These are phyloP conservation scores for Drosophila triauraria DNA, from an alignment of 1,140 invertebrate species.

Conservation along the genomic window DNA sequence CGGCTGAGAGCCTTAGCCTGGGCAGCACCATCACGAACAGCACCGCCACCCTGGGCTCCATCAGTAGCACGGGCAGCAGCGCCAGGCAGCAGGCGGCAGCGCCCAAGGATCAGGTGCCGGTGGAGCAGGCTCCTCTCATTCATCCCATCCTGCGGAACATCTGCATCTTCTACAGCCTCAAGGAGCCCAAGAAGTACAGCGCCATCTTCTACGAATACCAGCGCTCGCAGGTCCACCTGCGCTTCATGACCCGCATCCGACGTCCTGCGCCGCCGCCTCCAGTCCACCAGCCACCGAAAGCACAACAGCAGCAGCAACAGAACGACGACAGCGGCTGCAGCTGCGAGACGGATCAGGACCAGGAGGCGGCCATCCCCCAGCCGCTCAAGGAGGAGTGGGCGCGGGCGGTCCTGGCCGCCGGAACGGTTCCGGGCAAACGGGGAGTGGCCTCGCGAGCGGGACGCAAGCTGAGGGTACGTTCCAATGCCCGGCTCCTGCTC, in stretches of 20 bases:
- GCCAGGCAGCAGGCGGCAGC: slow-evolving; percentile 14
- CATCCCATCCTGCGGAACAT: slow-evolving; percentile 73
- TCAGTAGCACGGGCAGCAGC: slow-evolving; percentile 53
- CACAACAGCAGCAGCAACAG: slow-evolving; percentile 2
- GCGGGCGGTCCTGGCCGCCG: slow-evolving; percentile 57
- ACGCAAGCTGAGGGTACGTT: slow-evolving; percentile 63
- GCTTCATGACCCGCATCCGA: slow-evolving; percentile 68
- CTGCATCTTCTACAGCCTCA: slow-evolving; percentile 72
- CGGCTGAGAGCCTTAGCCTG: slow-evolving; percentile 52
- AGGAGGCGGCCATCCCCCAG: slow-evolving; percentile 44
- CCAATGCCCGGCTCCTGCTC: slow-evolving; percentile 53
- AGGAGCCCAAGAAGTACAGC: slow-evolving; percentile 71
- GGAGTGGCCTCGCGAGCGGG: slow-evolving; percentile 52
- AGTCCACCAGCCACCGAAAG: neutral
- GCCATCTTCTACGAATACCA: slow-evolving; percentile 81
- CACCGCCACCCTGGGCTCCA: slow-evolving; percentile 70
- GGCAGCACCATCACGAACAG: slow-evolving; percentile 80
- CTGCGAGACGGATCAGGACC: slow-evolving; percentile 48
- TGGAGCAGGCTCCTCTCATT: slow-evolving; percentile 18
- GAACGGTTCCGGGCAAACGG: slow-evolving; percentile 51
- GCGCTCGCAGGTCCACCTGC: slow-evolving; percentile 52
- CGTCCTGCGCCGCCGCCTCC: slow-evolving; percentile 50
- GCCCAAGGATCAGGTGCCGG: neutral
- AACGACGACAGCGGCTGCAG: slow-evolving; percentile 72
- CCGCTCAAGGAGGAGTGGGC: slow-evolving; percentile 69